These are phyloP conservation scores for Loripinus fragilis DNA, from an alignment of 2,888 invertebrate genomes.

Conservation along the genomic window DNA sequence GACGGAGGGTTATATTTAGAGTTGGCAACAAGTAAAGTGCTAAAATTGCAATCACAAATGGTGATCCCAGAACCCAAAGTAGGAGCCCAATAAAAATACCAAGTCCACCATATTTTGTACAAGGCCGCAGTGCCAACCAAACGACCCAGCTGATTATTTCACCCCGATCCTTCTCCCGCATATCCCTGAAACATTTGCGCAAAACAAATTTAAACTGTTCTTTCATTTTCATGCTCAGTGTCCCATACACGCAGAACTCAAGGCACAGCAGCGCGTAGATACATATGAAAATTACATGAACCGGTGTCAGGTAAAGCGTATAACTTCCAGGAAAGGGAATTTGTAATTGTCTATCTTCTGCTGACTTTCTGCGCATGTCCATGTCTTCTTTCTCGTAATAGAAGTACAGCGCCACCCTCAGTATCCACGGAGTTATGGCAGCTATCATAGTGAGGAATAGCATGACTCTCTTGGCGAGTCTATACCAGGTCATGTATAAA, in stretches of 20 bases:
- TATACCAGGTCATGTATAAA: constrained; percentile 61
- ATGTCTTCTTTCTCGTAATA: constrained; percentile 71
- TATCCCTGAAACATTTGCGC: constrained; percentile 69
- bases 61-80: constrained; percentile 69
- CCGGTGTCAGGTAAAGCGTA: constrained; percentile 74
- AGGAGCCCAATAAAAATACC: constrained; percentile 72
- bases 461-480: constrained; percentile 63
- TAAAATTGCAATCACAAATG: constrained; percentile 67
- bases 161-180: constrained; percentile 61
- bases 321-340: constrained; percentile 71
- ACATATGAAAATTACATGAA: constrained; percentile 74
- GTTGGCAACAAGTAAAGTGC: constrained; percentile 78
- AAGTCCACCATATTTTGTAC: constrained; percentile 70
- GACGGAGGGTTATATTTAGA: constrained; percentile 75
- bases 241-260: constrained; percentile 67
- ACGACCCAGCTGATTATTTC: constrained; percentile 64
- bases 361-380: constrained; percentile 53
- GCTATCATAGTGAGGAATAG: constrained; percentile 60
- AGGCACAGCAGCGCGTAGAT: constrained; percentile 74
- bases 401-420: constrained; percentile 72
- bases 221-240: constrained; percentile 57
- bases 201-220: constrained; percentile 65
- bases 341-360: constrained; percentile 37
- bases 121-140: constrained; percentile 73
- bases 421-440: constrained; percentile 69